Evolutionary conservation across 2,888 invertebrate genomes (phyloP).

Genomic region (Tridacna crocea): DNA sequence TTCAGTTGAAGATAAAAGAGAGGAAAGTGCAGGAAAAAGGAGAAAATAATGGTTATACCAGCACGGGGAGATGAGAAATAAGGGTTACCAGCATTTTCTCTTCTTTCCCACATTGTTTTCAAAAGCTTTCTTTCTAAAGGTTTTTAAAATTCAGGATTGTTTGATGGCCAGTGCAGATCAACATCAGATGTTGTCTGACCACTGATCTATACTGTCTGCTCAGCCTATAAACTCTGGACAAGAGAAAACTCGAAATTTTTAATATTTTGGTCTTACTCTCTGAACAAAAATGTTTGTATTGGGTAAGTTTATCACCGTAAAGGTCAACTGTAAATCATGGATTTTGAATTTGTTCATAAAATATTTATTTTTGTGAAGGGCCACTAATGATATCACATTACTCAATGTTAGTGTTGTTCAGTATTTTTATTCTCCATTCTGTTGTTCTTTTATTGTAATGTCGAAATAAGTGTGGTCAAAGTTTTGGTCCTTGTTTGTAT

Average conservation of each 20-base stretch:
- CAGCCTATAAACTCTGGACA: not conserved
- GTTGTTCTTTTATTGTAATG: too few species aligned
- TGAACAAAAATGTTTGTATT: not conserved
- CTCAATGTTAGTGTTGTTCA: not conserved
- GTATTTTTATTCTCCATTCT: not conserved
- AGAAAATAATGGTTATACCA: not conserved
- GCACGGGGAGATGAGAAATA: too few species aligned
- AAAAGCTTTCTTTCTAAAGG: not conserved
- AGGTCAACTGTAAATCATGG: not conserved
- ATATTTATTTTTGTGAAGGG: not conserved
- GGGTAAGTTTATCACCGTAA: not conserved
- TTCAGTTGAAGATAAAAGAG: too few species aligned
- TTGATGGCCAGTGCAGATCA: not conserved
- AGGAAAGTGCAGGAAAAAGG: not conserved
- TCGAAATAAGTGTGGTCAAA: not conserved
- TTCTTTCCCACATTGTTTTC: not conserved
- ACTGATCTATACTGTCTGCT: not conserved
- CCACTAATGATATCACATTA: not conserved
- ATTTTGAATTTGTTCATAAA: not conserved
- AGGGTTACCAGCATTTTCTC: not conserved
- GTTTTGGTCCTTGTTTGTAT: not conserved
- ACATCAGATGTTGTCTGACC: not conserved
- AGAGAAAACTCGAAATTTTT: not conserved
- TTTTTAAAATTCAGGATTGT: not conserved
- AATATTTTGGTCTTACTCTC: not conserved